phyloP scores from a whole-genome alignment of 2,113 vertebrate species.

The Jacana jacana region DNA sequence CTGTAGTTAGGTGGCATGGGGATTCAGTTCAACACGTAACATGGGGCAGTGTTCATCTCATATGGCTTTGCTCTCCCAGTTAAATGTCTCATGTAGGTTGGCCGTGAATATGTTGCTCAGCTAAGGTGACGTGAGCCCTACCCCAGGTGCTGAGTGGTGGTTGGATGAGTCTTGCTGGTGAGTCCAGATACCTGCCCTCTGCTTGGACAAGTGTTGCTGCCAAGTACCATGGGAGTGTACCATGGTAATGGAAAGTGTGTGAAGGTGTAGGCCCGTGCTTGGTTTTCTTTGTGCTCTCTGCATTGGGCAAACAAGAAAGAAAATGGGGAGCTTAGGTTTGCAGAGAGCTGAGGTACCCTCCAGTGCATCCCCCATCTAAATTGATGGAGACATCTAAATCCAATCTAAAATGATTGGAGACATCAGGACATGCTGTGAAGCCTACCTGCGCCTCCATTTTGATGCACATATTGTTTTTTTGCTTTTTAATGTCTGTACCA shows the following conservation, averaged over 20 bases:
- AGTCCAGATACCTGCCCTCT: background rate
- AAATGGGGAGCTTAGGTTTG: background rate
- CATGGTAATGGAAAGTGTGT: rapidly evolving
- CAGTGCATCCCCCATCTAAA: background rate
- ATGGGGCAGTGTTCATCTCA: background rate
- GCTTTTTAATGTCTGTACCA: background rate
- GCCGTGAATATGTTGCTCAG: background rate
- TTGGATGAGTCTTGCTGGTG: background rate
- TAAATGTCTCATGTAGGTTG: background rate
- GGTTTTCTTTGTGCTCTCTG: rapidly evolving
- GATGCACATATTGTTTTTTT: background rate
- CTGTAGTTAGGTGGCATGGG: no score
- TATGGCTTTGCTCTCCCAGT: background rate
- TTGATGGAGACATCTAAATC: rapidly evolving
- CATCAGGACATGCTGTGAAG: background rate
- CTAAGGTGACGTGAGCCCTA: background rate
- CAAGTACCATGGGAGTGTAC: rapidly evolving
- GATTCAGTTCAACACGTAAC: background rate
- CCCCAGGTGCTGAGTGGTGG: background rate
- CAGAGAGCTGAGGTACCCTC: background rate
- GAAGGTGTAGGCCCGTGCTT: background rate
- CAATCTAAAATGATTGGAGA: rapidly evolving
- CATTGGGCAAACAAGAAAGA: background rate
- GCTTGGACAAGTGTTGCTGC: background rate
- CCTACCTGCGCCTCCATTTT: background rate